Base-by-base conservation (phyloP, 2,888 invertebrate species). In the Caenorhabditis sulstoni region DNA sequence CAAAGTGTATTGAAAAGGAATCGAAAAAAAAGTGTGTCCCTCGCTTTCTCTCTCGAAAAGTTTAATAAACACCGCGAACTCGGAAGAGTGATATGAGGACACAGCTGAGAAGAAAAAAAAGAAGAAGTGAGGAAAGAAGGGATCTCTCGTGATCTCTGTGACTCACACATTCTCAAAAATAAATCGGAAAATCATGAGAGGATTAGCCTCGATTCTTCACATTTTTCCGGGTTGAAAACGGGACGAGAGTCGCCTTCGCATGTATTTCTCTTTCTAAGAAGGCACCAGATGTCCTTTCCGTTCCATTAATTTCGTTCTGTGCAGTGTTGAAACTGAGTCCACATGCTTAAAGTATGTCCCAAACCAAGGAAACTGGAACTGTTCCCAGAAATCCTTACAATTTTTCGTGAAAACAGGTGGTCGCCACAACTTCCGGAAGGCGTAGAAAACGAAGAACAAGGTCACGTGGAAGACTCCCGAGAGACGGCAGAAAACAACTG, bases 1-100 rank as follows among this genome's bases (percentile, higher is more conserved):
- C 29, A 29, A n/a, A 22, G 44, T 47, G 20, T 55, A 64, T 66
- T 66, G 49, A 67, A 58, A 58, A 37, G 65, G 53, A 55, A 45
- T 55, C 35, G 50, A 41, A n/a, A 64, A 41, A 47, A 22, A 29
- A 55, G 35, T 53, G 64, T 52, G 16, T 53, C 55, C 11, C 55
- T 29, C 29, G 7, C 29, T 29, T 29, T 29, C 29, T 29, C 29
- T 29, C 29, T 29, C 29, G 29, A 29, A 29, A 29, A 29, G 37
- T 53, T 57, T 57, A 47, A 37, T 47, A 55, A 66, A 65, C 55
- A 45, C 47, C 20, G 8, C 12, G 11, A 35, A 52, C 44, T 44
- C 29, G 29, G 7, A 7, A 29, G 29, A 29, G 29, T 29, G 29
- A 29, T 29, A 7, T 29, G 29, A 29, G 29, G 29, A 29, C 7